Evolutionary conservation across 2,888 invertebrate genomes (phyloP).

Genomic region (Caenorhabditis virilis): DNA sequence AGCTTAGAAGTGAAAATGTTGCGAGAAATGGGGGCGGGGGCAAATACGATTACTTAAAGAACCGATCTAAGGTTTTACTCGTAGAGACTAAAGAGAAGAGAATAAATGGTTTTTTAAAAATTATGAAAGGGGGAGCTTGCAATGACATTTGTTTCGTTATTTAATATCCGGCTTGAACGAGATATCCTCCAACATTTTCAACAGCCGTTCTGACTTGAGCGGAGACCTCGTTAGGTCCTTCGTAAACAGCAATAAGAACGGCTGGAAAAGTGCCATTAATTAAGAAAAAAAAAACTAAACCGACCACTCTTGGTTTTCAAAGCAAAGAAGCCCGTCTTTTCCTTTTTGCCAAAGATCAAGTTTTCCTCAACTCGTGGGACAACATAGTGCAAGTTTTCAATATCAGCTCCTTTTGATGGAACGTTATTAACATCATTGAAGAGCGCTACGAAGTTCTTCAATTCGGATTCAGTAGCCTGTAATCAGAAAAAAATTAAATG

Average conservation of each 20-base stretch:
- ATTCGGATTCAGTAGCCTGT: slow-evolving; percentile 61
- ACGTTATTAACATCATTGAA: slow-evolving; percentile 51
- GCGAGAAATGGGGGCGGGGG: neutral
- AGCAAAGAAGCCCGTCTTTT: slow-evolving; percentile 65
- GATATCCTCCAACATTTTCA: slow-evolving; percentile 60
- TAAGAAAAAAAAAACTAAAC: neutral
- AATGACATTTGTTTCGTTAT: too few relatives aligned
- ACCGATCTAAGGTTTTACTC: neutral
- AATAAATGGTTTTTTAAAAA: too few relatives aligned
- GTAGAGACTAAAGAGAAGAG: neutral
- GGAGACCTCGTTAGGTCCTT: slow-evolving; percentile 59
- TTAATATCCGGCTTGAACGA: slow-evolving; percentile 55
- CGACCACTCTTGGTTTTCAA: slow-evolving; percentile 59
- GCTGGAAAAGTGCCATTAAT: neutral
- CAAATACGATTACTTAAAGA: neutral
- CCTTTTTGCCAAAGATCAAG: slow-evolving; percentile 67
- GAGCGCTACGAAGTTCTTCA: slow-evolving; percentile 53
- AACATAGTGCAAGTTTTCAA: slow-evolving; percentile 65
- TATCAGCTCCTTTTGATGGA: slow-evolving; percentile 57
- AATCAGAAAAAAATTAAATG: slow-evolving; percentile 9
- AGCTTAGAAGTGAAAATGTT: neutral
- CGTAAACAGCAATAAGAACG: slow-evolving; percentile 64
- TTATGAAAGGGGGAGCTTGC: too few relatives aligned
- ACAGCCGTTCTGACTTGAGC: slow-evolving; percentile 61
- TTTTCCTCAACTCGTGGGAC: slow-evolving; percentile 66